Evolutionary conservation across 1,140 invertebrate species (phyloP), one percentile per base, ranked within the genome.

Genomic region (Neotoxoptera formosana): DNA sequence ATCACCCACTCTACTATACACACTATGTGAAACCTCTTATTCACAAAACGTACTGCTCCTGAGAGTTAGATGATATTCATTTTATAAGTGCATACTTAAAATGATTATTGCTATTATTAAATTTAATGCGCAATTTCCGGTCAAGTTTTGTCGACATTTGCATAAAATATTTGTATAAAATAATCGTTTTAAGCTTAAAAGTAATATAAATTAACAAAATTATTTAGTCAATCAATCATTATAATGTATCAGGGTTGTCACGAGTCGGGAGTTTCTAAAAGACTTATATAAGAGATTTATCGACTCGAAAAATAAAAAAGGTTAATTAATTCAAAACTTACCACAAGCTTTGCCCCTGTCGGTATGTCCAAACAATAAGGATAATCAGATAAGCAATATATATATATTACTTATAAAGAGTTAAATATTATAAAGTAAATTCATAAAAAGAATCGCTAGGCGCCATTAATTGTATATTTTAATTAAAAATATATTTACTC

Each of bases 171-270:
- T 47, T 34, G 23, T 25, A 25, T 84, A 87, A 87, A 51, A 51
- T 87, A 87, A 51, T 34, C 86, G 45, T 48, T 34, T 48, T 87
- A 48, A 87, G 45, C 86, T 48, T 11, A n/a, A 48, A 87, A 87
- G n/a, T 47, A 87, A 87, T 48, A 41, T 41, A 53, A 56, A 89
- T 56, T 36, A 36, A 53, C 7, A 7, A 89, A 89, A 89, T 41
- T 89, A 25, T 89, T 36, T 48, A 36, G 51, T 89, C 25, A 56
- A 89, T 89, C 88, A 89, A 56, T 89, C 88, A 89, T 53, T 89
- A 14, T 56, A 41, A 41, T 41, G n/a, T n/a, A 89, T 41, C 88
- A 11, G 34, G 8, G 88, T 89, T 89, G 51, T 89, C 51, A 56
- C n/a, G 21, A 36, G 88, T 41, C 23, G 4, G 7, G 9, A 34